phyloP scores from a whole-genome alignment of 2,888 invertebrate species.

The Megaustenia siamemsis region DNA sequence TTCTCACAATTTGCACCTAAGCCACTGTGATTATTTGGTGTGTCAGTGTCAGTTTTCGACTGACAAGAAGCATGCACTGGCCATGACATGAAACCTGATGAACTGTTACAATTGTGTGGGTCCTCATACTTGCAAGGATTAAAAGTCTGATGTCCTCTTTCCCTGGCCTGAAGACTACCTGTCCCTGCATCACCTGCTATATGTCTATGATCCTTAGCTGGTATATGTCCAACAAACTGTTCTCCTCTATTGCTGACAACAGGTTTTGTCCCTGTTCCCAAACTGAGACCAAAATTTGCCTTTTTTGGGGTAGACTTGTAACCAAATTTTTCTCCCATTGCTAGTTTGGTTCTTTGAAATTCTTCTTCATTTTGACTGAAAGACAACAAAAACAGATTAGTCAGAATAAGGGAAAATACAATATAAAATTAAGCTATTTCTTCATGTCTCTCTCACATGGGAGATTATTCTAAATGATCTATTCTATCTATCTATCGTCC shows the following conservation, averaged over 20 bases:
- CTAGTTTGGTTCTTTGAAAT: constrained; percentile 11
- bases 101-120: not conserved
- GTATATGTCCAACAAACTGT: not conserved
- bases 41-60: not conserved
- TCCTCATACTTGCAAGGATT: constrained; percentile 46
- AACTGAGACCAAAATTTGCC: not conserved
- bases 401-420: too few species aligned
- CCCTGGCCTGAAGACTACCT: not conserved
- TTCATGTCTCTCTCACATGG: too few species aligned
- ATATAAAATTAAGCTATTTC: too few species aligned
- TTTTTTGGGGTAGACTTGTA: not conserved
- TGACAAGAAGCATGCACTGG: constrained; percentile 11
- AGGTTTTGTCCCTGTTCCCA: not conserved
- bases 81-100: not conserved
- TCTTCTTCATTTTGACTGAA: constrained; percentile 48
- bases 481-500: too few species aligned
- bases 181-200: not conserved
- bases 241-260: not conserved
- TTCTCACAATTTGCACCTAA: constrained; percentile 50
- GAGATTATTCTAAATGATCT: too few species aligned
- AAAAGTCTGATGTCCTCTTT: constrained; percentile 24
- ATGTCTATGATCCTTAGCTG: not conserved
- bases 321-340: constrained; percentile 16
- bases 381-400: not conserved
- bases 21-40: constrained; percentile 11